These are phyloP conservation scores for Aphaenogaster rudis DNA, from an alignment of 1,140 invertebrate genomes.

Conservation along the genomic window DNA sequence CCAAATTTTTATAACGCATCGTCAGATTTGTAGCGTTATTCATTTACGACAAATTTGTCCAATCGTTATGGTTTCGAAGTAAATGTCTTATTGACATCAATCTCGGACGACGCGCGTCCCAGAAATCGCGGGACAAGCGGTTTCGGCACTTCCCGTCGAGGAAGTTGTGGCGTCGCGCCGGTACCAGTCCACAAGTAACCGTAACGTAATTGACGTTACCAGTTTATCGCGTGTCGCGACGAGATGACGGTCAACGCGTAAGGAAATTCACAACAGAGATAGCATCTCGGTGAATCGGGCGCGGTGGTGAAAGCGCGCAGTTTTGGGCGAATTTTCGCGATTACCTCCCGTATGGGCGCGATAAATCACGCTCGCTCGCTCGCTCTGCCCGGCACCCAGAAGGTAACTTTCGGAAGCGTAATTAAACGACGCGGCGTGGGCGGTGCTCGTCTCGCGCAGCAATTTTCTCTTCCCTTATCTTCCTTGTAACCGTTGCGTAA, in stretches of 20 bases:
- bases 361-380: conserved; percentile 65
- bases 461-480: conserved; percentile 16
- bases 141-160: conserved; percentile 61
- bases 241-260: conserved; percentile 57
- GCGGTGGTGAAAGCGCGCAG: conserved; percentile 58
- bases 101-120: conserved; percentile 12
- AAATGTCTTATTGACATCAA: conserved; percentile 29
- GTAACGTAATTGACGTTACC: conserved; percentile 59
- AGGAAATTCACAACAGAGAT: conserved; percentile 64
- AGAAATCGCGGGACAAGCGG: conserved; percentile 45
- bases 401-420: conserved; percentile 66
- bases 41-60: no score
- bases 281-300: conserved; percentile 47
- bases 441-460: not conserved
- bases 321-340: conserved; percentile 67
- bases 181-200: not conserved
- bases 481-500: not conserved
- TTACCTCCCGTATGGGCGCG: conserved; percentile 35
- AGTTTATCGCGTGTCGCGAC: conserved; percentile 58
- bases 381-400: not conserved
- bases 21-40: no score
- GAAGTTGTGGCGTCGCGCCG: conserved; percentile 40
- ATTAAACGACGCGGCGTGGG: conserved; percentile 63
- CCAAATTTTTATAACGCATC: no score
- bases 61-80: no score